phyloP scores from a whole-genome alignment of 2,888 invertebrate genomes.

The Cephus pygmeus region DNA sequence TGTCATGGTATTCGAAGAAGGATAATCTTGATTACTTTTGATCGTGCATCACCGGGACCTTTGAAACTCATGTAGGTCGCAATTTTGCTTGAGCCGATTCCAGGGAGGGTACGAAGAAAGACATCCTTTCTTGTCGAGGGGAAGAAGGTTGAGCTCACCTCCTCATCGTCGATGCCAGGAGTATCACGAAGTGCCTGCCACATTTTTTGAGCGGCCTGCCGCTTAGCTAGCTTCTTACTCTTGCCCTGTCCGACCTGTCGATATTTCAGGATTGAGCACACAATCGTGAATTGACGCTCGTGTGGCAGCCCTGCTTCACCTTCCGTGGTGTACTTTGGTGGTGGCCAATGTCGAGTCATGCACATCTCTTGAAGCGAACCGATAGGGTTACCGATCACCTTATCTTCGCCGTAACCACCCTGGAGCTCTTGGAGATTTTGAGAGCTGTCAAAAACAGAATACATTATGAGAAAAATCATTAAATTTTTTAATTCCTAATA shows the following conservation, averaged over 20 bases:
- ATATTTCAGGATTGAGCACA: conserved; percentile 87
- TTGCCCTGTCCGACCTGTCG: conserved; percentile 90
- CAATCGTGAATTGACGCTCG: conserved; percentile 92
- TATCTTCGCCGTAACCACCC: conserved; percentile 73
- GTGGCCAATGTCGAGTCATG: conserved; percentile 95
- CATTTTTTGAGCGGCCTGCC: conserved; percentile 96
- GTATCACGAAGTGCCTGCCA: conserved; percentile 85
- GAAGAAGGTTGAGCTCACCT: conserved; percentile 67
- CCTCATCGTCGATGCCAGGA: conserved; percentile 81
- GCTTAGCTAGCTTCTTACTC: conserved; percentile 95
- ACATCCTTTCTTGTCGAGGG: not conserved
- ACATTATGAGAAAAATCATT: not conserved
- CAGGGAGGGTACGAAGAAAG: not conserved
- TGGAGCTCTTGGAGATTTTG: conserved; percentile 62
- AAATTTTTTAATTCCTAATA: not conserved
- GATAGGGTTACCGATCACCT: conserved; percentile 91
- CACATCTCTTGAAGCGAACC: conserved; percentile 96
- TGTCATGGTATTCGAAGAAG: not conserved
- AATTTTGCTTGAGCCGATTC: not conserved
- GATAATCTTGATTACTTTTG: not conserved
- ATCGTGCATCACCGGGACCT: not conserved
- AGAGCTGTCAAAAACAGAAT: conserved; percentile 46
- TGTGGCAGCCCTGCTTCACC: conserved; percentile 91
- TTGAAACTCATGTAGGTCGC: not conserved
- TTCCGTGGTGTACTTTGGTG: conserved; percentile 91